Evolutionary conservation across 2,888 invertebrate species (phyloP), one percentile per base, ranked within the genome.

Genomic region (Peribatodes rhomboidaria): DNA sequence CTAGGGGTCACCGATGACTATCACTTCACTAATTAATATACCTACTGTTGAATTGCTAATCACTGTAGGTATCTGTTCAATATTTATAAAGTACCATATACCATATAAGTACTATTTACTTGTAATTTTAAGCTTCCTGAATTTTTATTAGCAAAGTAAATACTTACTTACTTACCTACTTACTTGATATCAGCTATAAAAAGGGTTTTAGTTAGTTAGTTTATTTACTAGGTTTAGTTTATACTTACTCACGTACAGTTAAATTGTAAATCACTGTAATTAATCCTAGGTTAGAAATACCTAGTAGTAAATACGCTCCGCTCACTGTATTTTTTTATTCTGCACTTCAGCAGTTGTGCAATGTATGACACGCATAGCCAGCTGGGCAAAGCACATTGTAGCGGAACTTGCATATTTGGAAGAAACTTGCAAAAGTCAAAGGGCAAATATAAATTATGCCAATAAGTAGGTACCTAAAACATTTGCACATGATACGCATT

Each of bases 351-450:
- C n/a, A n/a, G n/a, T n/a, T n/a, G n/a, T n/a, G n/a, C n/a, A n/a
- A n/a, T n/a, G n/a, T n/a, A n/a, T n/a, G n/a, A n/a, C n/a, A n/a
- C n/a, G n/a, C n/a, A n/a, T n/a, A n/a, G n/a, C n/a, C n/a, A n/a
- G n/a, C n/a, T n/a, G n/a, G n/a, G n/a, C n/a, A n/a, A n/a, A n/a
- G n/a, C n/a, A n/a, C n/a, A n/a, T n/a, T n/a, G n/a, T n/a, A n/a
- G n/a, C n/a, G 35, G 18, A 8, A 13, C 1, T 20, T 35, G 20
- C 50, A 6, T 14, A 2, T 49, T 35, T n/a, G n/a, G 11, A 13
- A 49, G 14, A 60, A 66, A 61, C 62, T 62, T 41, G 66, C 64
- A 61, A 64, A 61, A 65, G 47, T 35, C 63, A 54, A 54, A 41
- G 64, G 60, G 58, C 69, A 63, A 27, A 31, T 58, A 50, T 57